Evolutionary conservation across 2,797 vertebrate genomes (phyloP).

Genomic region (Florisuga fusca): DNA sequence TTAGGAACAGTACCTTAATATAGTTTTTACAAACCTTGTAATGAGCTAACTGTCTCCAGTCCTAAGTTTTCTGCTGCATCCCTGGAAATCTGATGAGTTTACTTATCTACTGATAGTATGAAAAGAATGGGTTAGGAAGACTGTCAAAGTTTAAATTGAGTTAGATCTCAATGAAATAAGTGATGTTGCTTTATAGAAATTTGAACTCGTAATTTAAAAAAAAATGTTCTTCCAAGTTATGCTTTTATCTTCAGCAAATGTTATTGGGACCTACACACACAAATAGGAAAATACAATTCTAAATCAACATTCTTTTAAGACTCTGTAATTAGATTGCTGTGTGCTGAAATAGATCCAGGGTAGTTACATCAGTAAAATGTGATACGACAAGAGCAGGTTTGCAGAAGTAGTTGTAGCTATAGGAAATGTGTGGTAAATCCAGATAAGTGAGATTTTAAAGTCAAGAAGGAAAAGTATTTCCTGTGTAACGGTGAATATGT

Average conservation of each 20-base stretch:
- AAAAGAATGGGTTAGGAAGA: not conserved
- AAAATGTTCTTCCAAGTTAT: conserved; percentile 12
- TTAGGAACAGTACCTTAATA: not conserved
- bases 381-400: conserved; percentile 14
- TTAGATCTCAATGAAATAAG: not conserved
- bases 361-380: conserved; percentile 22
- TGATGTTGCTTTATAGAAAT: not conserved
- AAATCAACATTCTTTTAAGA: conserved; percentile 48
- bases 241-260: not conserved
- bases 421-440: conserved; percentile 12
- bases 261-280: not conserved
- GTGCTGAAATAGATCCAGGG: not conserved
- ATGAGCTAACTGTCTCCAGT: not conserved
- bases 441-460: conserved; percentile 21
- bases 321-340: conserved; percentile 10
- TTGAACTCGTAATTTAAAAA: not conserved
- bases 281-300: conserved; percentile 63
- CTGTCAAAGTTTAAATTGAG: not conserved
- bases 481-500: not conserved
- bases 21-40: not conserved
- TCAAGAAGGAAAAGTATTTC: not conserved
- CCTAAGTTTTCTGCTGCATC: no score
- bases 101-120: not conserved
- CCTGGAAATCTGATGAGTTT: not conserved
- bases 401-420: conserved; percentile 26